Percentiles rank a stretch among this genome's conserved stretches.
These are phyloP conservation scores for Achlya flavicornis DNA, from an alignment of 2,888 invertebrate genomes.

Conservation along the genomic window DNA sequence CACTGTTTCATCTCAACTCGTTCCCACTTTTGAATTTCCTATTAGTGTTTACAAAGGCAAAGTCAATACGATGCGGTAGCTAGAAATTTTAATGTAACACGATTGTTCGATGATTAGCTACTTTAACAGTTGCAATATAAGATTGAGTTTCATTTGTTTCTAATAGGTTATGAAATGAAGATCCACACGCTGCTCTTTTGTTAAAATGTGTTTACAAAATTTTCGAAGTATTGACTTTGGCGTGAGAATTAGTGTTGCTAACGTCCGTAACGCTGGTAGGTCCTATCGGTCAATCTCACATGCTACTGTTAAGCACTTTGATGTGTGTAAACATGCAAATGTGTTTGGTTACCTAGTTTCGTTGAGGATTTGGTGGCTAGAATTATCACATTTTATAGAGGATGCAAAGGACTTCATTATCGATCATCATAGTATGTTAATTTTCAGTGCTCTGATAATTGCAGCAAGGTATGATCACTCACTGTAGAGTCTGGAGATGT, in stretches of 20 bases:
- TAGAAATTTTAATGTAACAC: conserved; percentile 54
- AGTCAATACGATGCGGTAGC: conserved; percentile 75
- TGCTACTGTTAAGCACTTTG: conserved; percentile 70
- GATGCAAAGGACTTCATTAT: background rate
- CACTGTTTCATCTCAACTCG: conserved; percentile 80
- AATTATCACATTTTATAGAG: background rate
- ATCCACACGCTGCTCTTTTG: conserved; percentile 66
- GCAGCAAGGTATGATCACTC: no score
- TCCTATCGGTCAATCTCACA: conserved; percentile 71
- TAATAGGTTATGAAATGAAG: conserved; percentile 60
- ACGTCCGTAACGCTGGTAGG: conserved; percentile 78
- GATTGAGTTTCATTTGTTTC: conserved; percentile 36
- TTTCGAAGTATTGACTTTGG: conserved; percentile 76
- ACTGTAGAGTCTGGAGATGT: no score
- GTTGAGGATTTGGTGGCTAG: conserved; percentile 15
- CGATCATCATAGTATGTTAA: background rate
- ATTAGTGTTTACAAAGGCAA: conserved; percentile 81
- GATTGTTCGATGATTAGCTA: conserved; percentile 6
- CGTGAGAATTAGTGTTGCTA: conserved; percentile 82
- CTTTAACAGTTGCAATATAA: conserved; percentile 27
- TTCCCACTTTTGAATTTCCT: conserved; percentile 81
- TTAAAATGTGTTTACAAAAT: conserved; percentile 77
- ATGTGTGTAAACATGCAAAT: conserved; percentile 37
- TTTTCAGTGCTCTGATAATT: background rate
- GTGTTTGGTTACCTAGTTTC: conserved; percentile 24